A percentile compares a stretch with the other conserved stretches of the same genome.
phyloP scores from a whole-genome alignment of 1,140 invertebrate species.

The Drosophila auraria region DNA sequence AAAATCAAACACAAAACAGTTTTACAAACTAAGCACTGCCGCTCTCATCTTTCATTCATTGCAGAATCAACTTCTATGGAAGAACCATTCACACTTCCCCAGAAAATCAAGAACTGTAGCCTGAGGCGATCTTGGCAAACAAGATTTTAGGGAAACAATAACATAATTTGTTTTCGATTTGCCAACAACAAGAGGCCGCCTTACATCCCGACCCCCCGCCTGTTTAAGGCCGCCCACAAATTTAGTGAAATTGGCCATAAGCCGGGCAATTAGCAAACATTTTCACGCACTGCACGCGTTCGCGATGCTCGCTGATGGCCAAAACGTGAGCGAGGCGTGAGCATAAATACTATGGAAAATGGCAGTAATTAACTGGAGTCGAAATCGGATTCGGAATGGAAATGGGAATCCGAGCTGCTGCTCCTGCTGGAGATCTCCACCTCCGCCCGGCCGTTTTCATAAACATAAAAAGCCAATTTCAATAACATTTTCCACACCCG shows the following conservation, averaged over 20 bases:
- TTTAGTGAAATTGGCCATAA: slow-evolving; percentile 64
- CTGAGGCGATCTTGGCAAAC: slow-evolving; percentile 16
- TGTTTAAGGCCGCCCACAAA: slow-evolving; percentile 56
- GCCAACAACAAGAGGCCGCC: not conserved
- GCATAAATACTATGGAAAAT: slow-evolving; percentile 82
- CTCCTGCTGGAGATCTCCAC: not conserved
- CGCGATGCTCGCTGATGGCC: slow-evolving; percentile 64
- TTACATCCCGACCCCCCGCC: not conserved
- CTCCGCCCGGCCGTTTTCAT: slow-evolving; percentile 62
- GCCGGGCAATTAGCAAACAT: slow-evolving; percentile 76
- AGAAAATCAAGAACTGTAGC: slow-evolving; percentile 6
- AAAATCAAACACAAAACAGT: slow-evolving; percentile 1
- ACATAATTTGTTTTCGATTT: slow-evolving; percentile 44
- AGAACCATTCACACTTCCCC: slow-evolving; percentile 16
- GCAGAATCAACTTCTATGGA: not conserved
- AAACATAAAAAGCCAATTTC: slow-evolving; percentile 84
- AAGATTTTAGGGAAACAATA: slow-evolving; percentile 37
- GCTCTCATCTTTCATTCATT: slow-evolving; percentile 6
- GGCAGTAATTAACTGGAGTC: slow-evolving; percentile 73
- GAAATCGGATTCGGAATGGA: slow-evolving; percentile 48
- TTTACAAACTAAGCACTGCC: not conserved
- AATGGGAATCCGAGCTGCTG: slow-evolving; percentile 41
- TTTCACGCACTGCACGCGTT: slow-evolving; percentile 67
- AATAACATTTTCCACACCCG: slow-evolving; percentile 71
- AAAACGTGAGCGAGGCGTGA: slow-evolving; percentile 81